Evolutionary conservation across 2,113 vertebrate species (phyloP), one percentile per base, ranked within the genome.

Genomic region (Sminthopsis crassicaudata): DNA sequence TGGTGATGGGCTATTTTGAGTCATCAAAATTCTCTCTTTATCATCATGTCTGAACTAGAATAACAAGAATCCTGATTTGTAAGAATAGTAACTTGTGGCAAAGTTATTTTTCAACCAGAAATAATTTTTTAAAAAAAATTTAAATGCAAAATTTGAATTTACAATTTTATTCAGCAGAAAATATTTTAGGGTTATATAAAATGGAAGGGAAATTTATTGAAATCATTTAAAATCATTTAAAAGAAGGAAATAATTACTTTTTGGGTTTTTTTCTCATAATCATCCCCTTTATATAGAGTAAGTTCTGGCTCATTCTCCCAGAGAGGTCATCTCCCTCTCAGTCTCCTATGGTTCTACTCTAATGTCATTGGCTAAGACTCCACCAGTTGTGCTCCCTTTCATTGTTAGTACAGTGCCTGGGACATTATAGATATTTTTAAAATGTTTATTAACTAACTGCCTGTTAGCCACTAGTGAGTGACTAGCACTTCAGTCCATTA

Each of bases 121-220:
- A 67, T 67, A 67, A 67, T 14, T 36, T 67, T 57, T 57, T 26
- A 27, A 30, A n/a, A n/a, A 54, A 16, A 6, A 6, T 42, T 84
- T 84, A 84, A 84, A 42, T 76, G 67, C 36, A 84, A 84, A 42
- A 42, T 23, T 84, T 7, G 22, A 84, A 84, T 42, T 84, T 6
- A 22, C 36, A 36, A 36, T 67, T n/a, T 84, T 84, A 42, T 84
- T 84, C n/a, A 42, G 3, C 16, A 42, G 36, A 84, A 84, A 22
- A 42, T 42, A 84, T 84, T 42, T 84, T n/a, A 84, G 42, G 67
- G 6, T 8, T 42, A 6, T 84, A 42, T 84, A n/a, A 42, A 42
- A 16, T 76, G 19, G 14, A 88, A 12, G 54, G 60, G 92, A 95
- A 95, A 93, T 89, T 90, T 95, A 89, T 50, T 60, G 55, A 93